These are phyloP conservation scores for Ormyrus labotus DNA, from an alignment of 2,888 invertebrate genomes.

Conservation along the genomic window DNA sequence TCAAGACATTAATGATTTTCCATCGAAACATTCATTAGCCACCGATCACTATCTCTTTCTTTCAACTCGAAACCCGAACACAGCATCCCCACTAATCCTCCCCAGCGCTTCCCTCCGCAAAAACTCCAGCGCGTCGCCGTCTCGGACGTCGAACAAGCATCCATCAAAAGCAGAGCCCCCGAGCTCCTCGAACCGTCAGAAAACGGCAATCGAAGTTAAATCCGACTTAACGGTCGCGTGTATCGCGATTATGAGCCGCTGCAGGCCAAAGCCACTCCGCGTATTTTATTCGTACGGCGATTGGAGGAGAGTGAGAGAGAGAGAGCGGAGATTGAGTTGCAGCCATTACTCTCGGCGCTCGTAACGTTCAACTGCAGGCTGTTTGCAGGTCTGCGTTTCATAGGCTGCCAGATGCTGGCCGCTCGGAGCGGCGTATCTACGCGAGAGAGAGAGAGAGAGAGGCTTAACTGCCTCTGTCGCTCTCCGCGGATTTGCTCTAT, in stretches of 20 bases:
- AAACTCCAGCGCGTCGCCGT: too few species aligned
- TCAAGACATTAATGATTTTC: too few species aligned
- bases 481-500: background rate
- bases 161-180: too few species aligned
- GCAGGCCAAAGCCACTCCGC: background rate
- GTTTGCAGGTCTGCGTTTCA: slow-evolving; percentile 68
- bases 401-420: slow-evolving; percentile 70
- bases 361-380: slow-evolving; percentile 70
- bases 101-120: too few species aligned
- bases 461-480: background rate
- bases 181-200: too few species aligned
- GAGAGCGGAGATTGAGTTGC: slow-evolving; percentile 67
- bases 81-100: too few species aligned
- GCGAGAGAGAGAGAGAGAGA: slow-evolving; percentile 30
- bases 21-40: too few species aligned
- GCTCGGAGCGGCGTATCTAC: slow-evolving; percentile 63
- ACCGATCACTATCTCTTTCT: too few species aligned
- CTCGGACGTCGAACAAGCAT: too few species aligned
- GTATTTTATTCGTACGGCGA: slow-evolving; percentile 28
- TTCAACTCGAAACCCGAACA: too few species aligned
- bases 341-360: slow-evolving; percentile 69
- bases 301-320: slow-evolving; percentile 4
- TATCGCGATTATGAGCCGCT: slow-evolving; percentile 32
- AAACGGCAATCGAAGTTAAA: slow-evolving; percentile 9
- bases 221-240: slow-evolving; percentile 24